Base-by-base conservation (phyloP, 2,113 vertebrate genomes). In the Pseudorhombus dupliciocellatus region DNA sequence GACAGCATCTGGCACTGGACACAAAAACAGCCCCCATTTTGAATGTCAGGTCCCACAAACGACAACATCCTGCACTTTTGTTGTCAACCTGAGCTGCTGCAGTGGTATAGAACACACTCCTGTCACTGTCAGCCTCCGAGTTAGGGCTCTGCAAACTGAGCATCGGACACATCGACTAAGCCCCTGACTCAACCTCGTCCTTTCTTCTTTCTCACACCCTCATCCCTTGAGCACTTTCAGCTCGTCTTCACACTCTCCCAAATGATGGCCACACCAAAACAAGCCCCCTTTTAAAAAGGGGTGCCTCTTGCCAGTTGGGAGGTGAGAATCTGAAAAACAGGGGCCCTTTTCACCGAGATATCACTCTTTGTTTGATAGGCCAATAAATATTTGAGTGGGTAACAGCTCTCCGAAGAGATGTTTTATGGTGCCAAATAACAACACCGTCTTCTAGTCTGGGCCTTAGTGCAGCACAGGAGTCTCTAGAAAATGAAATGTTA, bases 401-500 rank as follows among this genome's bases (percentile, higher is more conserved):
- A 85, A 83, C 80, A 59, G 73, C 67, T 73, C 84, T 87, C 86
- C 71, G 69, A 81, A 89, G 87, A 73, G 1, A 67, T 66, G 80
- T 84, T 89, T 86, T 81, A 90, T 50, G 55, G 70, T 28, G 37
- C 87, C 75, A 81, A 83, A 83, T 70, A 88, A 89, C 84, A 87
- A 84, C 80, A 76, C 24, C 20, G 15, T 77, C 75, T 21, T 70
- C 15, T 56, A 71, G 84, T 64, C 76, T 10, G 72, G 62, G 69
- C 37, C 63, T 64, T 26, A 24, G 66, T 18, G 21, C 42, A 0
- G 64, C 73, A 30, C 75, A 28, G 64, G 72, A 80, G 77, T 60
- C 68, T 78, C 66, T 56, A 52, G 74, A 51, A 82, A 85, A 84
- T 61, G 75, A 86, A 75, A 74, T 48, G 80, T 60, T 83, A 62